Evolutionary conservation across 2,888 invertebrate species (phyloP), one percentile per base, ranked within the genome.

Genomic region (Parochlus steinenii): DNA sequence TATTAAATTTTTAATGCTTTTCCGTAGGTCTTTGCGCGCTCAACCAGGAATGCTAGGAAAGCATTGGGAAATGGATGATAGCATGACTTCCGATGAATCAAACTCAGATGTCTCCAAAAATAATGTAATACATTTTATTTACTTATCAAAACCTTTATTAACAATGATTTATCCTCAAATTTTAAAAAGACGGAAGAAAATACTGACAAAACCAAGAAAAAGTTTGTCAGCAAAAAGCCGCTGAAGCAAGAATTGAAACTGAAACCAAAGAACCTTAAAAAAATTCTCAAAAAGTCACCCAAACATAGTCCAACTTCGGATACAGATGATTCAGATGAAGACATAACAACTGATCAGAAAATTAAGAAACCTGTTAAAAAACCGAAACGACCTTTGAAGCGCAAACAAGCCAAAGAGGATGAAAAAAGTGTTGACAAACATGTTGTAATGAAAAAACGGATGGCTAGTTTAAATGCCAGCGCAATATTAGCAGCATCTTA

Each of bases 401-500:
- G 54, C 39, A 47, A 46, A 33, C 52, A 48, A 41, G 55, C 39
- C 5, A 38, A 48, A 46, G 56, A 51, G 27, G 53, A 52, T 33
- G 51, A 53, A 25, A 43, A 44, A 2, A 12, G 40, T 14, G 31
- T 33, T 14, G 27, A 37, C 18, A 39, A 38, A 27, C 42, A 44
- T 12, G 33, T 34, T 5, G 40, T 39, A n/a, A 22, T 37, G 8
- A 48, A 47, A n/a, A 89, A 87, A 53, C 69, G 89, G 19, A 86
- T 89, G 86, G 89, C 89, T 14, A 85, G 85, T 52, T 61, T 89
- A 19, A 89, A 89, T 55, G 89, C 89, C 10, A 78, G 81, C 22
- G 89, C 89, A 14, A 87, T 89, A 48, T 64, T 89, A 43, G 85
- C 86, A 1, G 87, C 87, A 14, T 85, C 83, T 43, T 87, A 87